Evolutionary conservation across 1,140 invertebrate genomes (phyloP).

Genomic region (Euwallacea similis): DNA sequence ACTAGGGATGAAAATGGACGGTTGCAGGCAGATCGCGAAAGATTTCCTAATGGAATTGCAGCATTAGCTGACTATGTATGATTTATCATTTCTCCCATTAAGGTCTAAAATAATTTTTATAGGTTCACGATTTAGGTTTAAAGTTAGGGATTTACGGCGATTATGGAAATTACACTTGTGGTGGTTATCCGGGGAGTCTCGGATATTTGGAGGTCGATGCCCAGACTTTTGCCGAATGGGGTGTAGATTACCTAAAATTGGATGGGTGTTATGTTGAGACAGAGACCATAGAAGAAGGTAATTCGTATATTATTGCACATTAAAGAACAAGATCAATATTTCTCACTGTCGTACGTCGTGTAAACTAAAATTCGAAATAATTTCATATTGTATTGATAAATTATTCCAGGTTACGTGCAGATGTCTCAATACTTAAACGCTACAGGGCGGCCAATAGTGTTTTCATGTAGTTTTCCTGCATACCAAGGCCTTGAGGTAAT

Average conservation of each 20-base stretch:
- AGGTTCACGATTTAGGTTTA: conserved; percentile 77
- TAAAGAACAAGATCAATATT: conserved; percentile 1
- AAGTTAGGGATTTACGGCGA: conserved; percentile 90
- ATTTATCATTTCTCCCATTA: neutral
- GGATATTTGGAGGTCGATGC: conserved; percentile 75
- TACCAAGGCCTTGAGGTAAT: conserved; percentile 60
- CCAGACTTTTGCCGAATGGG: conserved; percentile 82
- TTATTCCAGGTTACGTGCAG: conserved; percentile 47
- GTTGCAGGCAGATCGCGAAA: conserved; percentile 69
- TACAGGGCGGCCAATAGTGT: conserved; percentile 80
- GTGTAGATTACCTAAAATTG: conserved; percentile 85
- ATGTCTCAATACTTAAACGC: conserved; percentile 73
- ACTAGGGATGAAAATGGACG: conserved; percentile 65
- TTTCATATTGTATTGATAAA: conserved; percentile 8
- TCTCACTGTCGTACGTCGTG: conserved; percentile 16
- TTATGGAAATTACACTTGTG: conserved; percentile 80
- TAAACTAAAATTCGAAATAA: conserved; percentile 15
- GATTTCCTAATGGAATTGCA: conserved; percentile 84
- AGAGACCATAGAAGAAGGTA: conserved; percentile 59
- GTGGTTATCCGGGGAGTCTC: conserved; percentile 80
- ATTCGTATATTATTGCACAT: neutral
- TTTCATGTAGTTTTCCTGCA: conserved; percentile 85
- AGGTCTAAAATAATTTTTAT: neutral
- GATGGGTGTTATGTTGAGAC: conserved; percentile 80
- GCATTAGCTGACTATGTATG: conserved; percentile 79